phyloP scores from a whole-genome alignment of 64 coral and sea anemone species.

The Actinia tenebrosa region DNA sequence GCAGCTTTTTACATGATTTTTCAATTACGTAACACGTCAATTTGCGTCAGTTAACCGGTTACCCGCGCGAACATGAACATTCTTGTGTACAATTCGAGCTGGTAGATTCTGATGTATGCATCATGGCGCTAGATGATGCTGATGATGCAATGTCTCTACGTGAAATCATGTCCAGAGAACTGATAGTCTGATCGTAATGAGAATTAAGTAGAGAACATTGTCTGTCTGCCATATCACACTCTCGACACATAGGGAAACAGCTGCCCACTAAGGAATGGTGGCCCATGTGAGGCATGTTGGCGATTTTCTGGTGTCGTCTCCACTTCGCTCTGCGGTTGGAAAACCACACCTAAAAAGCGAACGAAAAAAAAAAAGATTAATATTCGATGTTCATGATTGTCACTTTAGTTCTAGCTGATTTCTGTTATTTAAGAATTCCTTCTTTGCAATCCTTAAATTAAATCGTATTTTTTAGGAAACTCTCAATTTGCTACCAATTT shows the following conservation, averaged over 20 bases:
- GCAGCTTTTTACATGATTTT: not conserved
- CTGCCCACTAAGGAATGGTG: constrained; percentile 73
- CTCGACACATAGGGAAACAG: constrained; percentile 86
- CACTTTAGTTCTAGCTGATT: not conserved
- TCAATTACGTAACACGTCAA: not conserved
- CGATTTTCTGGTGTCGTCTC: constrained; percentile 95
- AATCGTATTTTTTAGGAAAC: too few species aligned
- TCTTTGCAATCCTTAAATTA: too few species aligned
- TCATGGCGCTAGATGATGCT: constrained; percentile 54
- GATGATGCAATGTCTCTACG: constrained; percentile 49
- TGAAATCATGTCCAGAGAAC: constrained; percentile 55
- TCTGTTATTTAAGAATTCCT: too few species aligned
- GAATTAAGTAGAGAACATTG: constrained; percentile 66
- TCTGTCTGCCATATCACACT: constrained; percentile 90
- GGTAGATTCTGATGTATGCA: constrained; percentile 25
- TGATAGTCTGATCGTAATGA: constrained; percentile 65
- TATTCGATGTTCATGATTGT: not conserved
- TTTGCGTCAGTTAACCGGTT: not conserved
- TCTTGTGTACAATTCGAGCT: constrained; percentile 51
- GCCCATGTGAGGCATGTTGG: constrained; percentile 80
- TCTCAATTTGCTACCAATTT: too few species aligned
- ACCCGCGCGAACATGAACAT: constrained; percentile 73
- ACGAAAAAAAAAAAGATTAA: not conserved
- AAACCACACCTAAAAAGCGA: constrained; percentile 87
- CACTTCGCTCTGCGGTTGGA: constrained; percentile 98